Evolutionary conservation across 2,113 vertebrate genomes (phyloP).

Genomic region (Nanorana parkeri): DNA sequence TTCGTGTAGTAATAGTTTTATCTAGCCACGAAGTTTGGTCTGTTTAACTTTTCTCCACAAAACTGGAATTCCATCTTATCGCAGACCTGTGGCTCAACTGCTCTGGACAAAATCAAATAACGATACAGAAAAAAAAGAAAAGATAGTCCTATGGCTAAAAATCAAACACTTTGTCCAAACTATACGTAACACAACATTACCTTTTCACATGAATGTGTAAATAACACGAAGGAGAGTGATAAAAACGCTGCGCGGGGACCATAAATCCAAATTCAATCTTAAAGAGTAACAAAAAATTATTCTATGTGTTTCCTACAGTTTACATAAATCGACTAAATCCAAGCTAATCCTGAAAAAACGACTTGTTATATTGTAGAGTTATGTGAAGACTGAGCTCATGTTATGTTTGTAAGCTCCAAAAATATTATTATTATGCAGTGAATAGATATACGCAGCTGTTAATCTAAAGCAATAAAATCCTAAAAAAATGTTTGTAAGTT

Average conservation of each 20-base stretch:
- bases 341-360: no score
- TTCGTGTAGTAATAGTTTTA: conserved; percentile 73
- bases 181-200: conserved; percentile 16
- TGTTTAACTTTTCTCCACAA: conserved; percentile 78
- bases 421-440: conserved; percentile 18
- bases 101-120: conserved; percentile 79
- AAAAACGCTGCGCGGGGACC: not conserved
- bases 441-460: no score
- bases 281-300: not conserved
- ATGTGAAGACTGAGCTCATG: no score
- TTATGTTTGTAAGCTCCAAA: not conserved
- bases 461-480: no score
- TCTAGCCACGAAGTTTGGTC: conserved; percentile 76
- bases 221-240: not conserved
- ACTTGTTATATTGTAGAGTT: not conserved
- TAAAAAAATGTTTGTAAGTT: no score
- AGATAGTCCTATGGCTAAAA: conserved; percentile 66
- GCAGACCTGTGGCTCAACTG: conserved; percentile 72
- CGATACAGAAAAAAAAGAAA: conserved; percentile 67
- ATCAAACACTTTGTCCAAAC: conserved; percentile 58
- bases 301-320: not conserved
- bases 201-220: conserved; percentile 29
- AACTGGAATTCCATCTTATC: conserved; percentile 78
- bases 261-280: not conserved
- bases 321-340: no score